A percentile compares a stretch with the other conserved stretches of the same genome.
phyloP scores from a whole-genome alignment of 2,797 vertebrate genomes.

The Oryzias sinensis region DNA sequence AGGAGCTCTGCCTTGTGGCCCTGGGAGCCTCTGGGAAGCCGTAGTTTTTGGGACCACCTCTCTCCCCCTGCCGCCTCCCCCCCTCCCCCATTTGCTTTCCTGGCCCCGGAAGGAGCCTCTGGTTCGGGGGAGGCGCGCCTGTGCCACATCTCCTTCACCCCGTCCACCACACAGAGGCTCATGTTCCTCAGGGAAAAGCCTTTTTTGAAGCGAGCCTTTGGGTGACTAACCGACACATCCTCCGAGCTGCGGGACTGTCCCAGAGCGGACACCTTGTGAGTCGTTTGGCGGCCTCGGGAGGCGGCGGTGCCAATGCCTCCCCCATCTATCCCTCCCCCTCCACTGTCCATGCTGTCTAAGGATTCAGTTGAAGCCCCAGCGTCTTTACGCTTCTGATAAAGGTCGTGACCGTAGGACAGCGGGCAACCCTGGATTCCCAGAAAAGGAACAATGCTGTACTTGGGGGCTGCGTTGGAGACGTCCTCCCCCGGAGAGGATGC shows the following conservation, averaged over 20 bases:
- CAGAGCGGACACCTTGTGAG: slow-evolving; percentile 81
- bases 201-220: slow-evolving; percentile 91
- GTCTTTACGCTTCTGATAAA: slow-evolving; percentile 80
- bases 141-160: slow-evolving; percentile 96
- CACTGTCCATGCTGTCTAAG: slow-evolving; percentile 88
- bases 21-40: slow-evolving; percentile 81
- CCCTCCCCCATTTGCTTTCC: slow-evolving; percentile 74
- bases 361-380: slow-evolving; percentile 85
- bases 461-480: slow-evolving; percentile 70
- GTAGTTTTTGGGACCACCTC: slow-evolving; percentile 86
- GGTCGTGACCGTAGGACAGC: slow-evolving; percentile 82
- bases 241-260: slow-evolving; percentile 95
- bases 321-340: slow-evolving; percentile 65
- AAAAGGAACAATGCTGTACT: slow-evolving; percentile 89
- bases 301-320: slow-evolving; percentile 61
- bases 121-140: slow-evolving; percentile 89
- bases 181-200: slow-evolving; percentile 97
- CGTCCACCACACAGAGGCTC: slow-evolving; percentile 95
- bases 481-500: slow-evolving; percentile 56
- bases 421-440: slow-evolving; percentile 89
- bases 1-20: slow-evolving; percentile 88
- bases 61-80: slow-evolving; percentile 80
- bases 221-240: slow-evolving; percentile 84
- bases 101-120: slow-evolving; percentile 51
- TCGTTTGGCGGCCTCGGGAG: slow-evolving; percentile 69